Percentiles rank a stretch among this genome's conserved stretches.
Conservation (phyloP, 1,140 invertebrate genomes). For the Apis florea region DNA sequence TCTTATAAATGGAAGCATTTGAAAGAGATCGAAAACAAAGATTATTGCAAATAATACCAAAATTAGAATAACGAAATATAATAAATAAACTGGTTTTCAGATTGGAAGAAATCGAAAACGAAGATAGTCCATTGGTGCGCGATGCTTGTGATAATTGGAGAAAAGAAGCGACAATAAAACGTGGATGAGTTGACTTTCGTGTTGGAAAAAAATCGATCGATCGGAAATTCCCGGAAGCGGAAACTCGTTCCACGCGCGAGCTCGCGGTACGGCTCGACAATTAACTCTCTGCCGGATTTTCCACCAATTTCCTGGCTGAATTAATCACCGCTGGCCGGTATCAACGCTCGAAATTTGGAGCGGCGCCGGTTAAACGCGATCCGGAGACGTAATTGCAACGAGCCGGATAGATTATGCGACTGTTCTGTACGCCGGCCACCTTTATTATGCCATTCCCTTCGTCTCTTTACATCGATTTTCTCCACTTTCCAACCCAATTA, state of each 20-base stretch:
- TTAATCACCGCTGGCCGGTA: constrained; percentile 19
- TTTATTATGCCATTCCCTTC: constrained; percentile 1
- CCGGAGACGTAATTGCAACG: constrained; percentile 22
- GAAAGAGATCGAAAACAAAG: no score
- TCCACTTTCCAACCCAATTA: no score
- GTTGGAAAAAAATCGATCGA: neutral
- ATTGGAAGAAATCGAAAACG: no score
- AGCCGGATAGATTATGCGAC: constrained; percentile 21
- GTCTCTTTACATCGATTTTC: no score
- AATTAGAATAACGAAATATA: no score
- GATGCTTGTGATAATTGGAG: no score
- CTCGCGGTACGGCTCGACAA: neutral
- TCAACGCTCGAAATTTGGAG: constrained; percentile 14
- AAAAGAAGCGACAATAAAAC: neutral
- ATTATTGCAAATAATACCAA: no score
- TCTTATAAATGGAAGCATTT: no score
- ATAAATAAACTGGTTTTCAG: no score
- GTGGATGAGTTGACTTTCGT: neutral
- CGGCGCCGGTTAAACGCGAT: constrained; percentile 16
- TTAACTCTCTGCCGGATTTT: constrained; percentile 19
- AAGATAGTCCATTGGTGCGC: no score
- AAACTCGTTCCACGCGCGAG: neutral
- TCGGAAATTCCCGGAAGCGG: neutral
- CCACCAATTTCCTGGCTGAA: constrained; percentile 22
- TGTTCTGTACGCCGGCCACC: neutral